A percentile compares a stretch with the other conserved stretches of the same genome.
Evolutionary conservation across 2,888 invertebrate species (phyloP).

Genomic region (Diaperis boleti): DNA sequence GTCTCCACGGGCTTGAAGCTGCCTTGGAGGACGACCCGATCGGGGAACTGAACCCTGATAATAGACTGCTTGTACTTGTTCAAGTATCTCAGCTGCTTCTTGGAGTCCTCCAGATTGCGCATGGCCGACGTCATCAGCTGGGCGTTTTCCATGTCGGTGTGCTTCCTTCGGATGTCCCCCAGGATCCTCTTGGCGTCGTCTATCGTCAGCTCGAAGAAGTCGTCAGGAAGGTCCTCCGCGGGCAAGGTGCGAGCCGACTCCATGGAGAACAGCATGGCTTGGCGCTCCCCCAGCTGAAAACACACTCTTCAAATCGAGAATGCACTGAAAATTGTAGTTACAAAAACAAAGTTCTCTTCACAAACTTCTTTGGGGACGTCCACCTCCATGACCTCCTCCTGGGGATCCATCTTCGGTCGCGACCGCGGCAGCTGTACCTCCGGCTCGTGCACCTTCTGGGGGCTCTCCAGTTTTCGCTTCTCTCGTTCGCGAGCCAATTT

Average conservation of each 20-base stretch:
- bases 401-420: conserved; percentile 22
- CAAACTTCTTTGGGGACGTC: conserved; percentile 46
- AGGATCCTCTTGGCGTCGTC: conserved; percentile 84
- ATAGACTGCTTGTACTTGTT: conserved; percentile 81
- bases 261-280: conserved; percentile 79
- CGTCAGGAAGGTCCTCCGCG: conserved; percentile 83
- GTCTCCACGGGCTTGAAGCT: conserved; percentile 84
- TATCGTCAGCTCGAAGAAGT: conserved; percentile 88
- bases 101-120: conserved; percentile 72
- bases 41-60: conserved; percentile 88
- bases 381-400: conserved; percentile 53
- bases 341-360: conserved; percentile 65
- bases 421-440: conserved; percentile 19
- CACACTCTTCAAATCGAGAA: neutral
- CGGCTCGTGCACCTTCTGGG: conserved; percentile 43
- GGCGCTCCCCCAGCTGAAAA: conserved; percentile 71
- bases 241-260: conserved; percentile 73
- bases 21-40: conserved; percentile 87
- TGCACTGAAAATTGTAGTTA: conserved; percentile 46
- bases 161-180: conserved; percentile 76
- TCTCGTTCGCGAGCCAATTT: conserved; percentile 54
- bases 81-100: conserved; percentile 70
- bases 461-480: conserved; percentile 51
- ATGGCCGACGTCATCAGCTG: conserved; percentile 79
- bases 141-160: conserved; percentile 74